These are phyloP conservation scores for Chondrosia reniformis DNA, from an alignment of 37 sponge, comb jelly and placozoan species.

Conservation along the genomic window DNA sequence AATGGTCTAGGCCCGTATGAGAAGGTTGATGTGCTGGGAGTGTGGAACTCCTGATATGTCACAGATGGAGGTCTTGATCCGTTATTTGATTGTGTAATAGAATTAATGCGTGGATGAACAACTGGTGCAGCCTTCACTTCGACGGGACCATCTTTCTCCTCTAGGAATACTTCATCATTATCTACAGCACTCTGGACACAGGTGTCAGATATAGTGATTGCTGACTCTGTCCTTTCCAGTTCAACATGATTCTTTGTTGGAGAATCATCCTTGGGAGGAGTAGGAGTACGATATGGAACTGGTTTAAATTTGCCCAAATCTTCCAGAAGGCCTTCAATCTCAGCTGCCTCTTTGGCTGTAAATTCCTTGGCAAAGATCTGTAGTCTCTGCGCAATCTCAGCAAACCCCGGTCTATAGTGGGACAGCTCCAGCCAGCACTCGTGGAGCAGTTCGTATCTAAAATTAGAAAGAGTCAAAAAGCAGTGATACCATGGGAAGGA, in stretches of 20 bases:
- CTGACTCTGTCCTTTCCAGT: not conserved
- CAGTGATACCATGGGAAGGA: not conserved
- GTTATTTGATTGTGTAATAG: not conserved
- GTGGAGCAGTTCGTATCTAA: slow-evolving; percentile 31
- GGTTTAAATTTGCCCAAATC: not conserved
- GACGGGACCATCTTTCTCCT: not conserved
- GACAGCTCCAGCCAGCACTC: slow-evolving; percentile 41
- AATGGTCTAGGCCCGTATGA: not conserved
- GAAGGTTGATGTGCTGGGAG: not conserved
- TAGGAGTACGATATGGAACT: too few species aligned
- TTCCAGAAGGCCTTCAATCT: slow-evolving; percentile 4
- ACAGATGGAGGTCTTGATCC: not conserved
- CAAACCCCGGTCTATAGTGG: slow-evolving; percentile 46
- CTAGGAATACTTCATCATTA: not conserved
- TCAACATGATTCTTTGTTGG: not conserved
- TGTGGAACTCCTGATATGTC: not conserved
- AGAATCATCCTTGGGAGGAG: not conserved
- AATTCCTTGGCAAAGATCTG: not conserved
- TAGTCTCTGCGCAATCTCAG: slow-evolving; percentile 5
- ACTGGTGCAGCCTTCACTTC: not conserved
- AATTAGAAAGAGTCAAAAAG: not conserved
- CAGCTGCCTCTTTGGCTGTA: not conserved
- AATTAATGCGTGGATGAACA: too few species aligned
- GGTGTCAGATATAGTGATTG: not conserved
- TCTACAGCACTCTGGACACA: not conserved